A percentile compares a stretch with the other conserved stretches of the same genome.
phyloP scores from a whole-genome alignment of 2,888 invertebrate genomes.

The Ormyrus pomaceus region DNA sequence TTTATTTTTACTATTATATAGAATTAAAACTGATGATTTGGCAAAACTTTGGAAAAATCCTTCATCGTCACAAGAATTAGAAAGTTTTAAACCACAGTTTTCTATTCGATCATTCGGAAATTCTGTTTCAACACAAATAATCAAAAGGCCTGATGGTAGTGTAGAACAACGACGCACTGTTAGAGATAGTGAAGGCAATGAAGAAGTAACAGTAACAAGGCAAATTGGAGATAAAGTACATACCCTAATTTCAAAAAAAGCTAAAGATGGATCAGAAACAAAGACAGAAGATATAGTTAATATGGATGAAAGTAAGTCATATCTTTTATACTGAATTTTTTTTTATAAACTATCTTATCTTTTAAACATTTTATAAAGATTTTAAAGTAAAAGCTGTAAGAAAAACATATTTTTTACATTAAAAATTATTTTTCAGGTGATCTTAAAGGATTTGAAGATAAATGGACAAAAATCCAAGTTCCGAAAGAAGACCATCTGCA shows the following conservation, averaged over 20 bases:
- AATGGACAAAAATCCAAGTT: constrained; percentile 57
- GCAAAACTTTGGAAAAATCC: constrained; percentile 67
- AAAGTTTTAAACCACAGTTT: constrained; percentile 64
- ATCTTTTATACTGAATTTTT: background rate
- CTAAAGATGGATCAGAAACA: constrained; percentile 69
- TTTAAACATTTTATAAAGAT: constrained; percentile 10
- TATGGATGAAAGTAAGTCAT: constrained; percentile 68
- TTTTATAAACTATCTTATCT: background rate
- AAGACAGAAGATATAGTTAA: constrained; percentile 69
- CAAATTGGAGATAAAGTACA: constrained; percentile 70
- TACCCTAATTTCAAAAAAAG: constrained; percentile 65
- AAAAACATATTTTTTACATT: background rate
- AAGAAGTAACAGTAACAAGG: constrained; percentile 78
- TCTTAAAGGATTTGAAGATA: constrained; percentile 61
- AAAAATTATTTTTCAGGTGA: constrained; percentile 62
- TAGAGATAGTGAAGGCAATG: constrained; percentile 79
- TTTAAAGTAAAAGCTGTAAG: constrained; percentile 7
- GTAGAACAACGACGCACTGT: constrained; percentile 78
- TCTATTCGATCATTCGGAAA: constrained; percentile 74
- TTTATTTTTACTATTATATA: constrained; percentile 49
- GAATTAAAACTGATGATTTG: constrained; percentile 66
- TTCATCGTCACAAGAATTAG: constrained; percentile 64
- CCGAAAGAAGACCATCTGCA: constrained; percentile 50
- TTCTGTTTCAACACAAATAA: constrained; percentile 77
- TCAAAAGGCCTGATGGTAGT: constrained; percentile 79